Conservation (phyloP, 1,140 invertebrate genomes). For the Brachionus manjavacas region DNA sequence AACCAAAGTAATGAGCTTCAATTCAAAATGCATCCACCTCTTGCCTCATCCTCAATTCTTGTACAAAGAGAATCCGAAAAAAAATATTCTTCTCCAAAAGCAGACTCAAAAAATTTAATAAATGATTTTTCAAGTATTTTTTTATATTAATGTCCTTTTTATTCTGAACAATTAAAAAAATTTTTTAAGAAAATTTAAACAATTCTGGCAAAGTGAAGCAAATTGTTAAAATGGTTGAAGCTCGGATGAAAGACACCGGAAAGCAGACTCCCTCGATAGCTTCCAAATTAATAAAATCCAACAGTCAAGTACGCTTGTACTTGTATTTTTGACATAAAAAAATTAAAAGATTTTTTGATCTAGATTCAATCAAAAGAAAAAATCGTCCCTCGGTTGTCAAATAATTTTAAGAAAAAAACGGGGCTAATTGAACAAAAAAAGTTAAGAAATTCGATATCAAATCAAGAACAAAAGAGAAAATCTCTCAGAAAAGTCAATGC, state of each 20-base stretch:
- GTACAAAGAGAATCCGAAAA: not conserved
- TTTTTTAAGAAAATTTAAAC: not conserved
- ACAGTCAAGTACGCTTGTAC: not conserved
- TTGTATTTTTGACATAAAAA: too few relatives aligned
- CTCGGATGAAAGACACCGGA: not conserved
- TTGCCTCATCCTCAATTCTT: not conserved
- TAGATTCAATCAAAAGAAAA: not conserved
- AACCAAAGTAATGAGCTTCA: not conserved
- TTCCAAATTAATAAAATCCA: not conserved
- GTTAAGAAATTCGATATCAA: not conserved
- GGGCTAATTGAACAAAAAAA: not conserved
- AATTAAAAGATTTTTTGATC: not conserved
- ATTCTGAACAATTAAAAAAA: too few relatives aligned
- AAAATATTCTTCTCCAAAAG: not conserved
- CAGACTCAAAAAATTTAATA: not conserved
- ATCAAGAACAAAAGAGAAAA: not conserved
- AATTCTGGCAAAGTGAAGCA: constrained; percentile 22
- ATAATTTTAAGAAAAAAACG: not conserved
- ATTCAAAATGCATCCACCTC: not conserved
- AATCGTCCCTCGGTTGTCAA: not conserved
- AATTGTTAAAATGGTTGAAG: constrained; percentile 18
- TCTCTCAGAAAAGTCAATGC: constrained; percentile 1
- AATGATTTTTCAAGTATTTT: not conserved
- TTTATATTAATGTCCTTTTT: not conserved
- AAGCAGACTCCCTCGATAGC: not conserved